Conservation (phyloP, 2,797 vertebrate species). For the Acanthurus lineatus region DNA sequence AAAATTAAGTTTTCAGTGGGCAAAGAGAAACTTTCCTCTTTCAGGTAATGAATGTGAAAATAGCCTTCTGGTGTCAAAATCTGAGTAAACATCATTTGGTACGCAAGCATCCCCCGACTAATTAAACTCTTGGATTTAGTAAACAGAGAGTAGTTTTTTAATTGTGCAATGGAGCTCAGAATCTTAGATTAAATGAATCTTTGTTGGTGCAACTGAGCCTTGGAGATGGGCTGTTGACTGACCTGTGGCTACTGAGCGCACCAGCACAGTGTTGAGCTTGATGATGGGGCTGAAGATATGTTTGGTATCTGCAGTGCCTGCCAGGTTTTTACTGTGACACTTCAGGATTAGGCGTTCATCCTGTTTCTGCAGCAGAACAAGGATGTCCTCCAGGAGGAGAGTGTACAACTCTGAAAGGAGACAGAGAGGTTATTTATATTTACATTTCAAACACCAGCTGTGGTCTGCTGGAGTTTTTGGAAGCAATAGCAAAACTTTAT, state of each 20-base stretch:
- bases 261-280: conserved; percentile 94
- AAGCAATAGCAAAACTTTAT: neutral
- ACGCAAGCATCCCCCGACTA: too few species aligned
- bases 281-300: conserved; percentile 98
- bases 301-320: conserved; percentile 91
- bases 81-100: too few species aligned
- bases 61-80: too few species aligned
- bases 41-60: neutral
- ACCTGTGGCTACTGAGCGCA: conserved; percentile 98
- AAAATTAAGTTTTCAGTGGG: too few species aligned
- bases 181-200: too few species aligned
- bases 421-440: neutral
- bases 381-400: conserved; percentile 95
- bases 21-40: too few species aligned
- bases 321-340: conserved; percentile 96
- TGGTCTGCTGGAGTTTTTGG: neutral
- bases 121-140: too few species aligned
- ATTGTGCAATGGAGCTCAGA: too few species aligned
- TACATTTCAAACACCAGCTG: neutral
- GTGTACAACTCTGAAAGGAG: conserved; percentile 88
- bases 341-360: conserved; percentile 95
- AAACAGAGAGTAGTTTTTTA: too few species aligned
- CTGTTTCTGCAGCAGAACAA: conserved; percentile 96
- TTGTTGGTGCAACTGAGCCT: neutral
- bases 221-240: conserved; percentile 10